Conservation (phyloP, 2,113 vertebrate species). For the Ahaetulla prasina region DNA sequence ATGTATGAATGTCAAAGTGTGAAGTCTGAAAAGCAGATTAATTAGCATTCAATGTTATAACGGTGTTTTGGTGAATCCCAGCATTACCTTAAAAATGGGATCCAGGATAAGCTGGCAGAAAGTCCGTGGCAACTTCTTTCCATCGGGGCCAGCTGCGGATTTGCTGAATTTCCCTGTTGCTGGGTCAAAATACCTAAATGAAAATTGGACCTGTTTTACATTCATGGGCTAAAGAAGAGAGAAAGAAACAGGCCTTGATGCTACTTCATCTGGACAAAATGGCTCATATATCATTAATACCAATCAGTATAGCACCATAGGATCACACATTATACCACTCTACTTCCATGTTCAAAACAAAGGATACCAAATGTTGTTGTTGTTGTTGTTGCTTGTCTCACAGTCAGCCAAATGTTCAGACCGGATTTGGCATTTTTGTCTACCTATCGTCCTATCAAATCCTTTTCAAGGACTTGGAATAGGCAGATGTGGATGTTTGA, state of each 20-base stretch:
- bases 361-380: background rate
- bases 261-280: background rate
- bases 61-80: background rate
- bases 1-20: background rate
- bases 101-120: conserved; percentile 63
- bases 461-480: background rate
- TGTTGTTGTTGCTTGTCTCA: no score
- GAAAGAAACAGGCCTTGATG: background rate
- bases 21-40: background rate
- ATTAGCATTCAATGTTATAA: background rate
- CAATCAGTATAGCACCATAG: no score
- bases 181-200: conserved; percentile 57
- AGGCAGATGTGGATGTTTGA: background rate
- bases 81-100: conserved; percentile 59
- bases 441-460: background rate
- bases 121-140: conserved; percentile 62
- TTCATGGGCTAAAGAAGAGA: background rate
- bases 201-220: conserved; percentile 10
- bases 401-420: background rate
- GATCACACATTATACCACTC: background rate
- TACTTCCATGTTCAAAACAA: background rate
- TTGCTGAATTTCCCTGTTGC: conserved; percentile 64
- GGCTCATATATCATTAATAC: background rate
- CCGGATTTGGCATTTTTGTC: background rate
- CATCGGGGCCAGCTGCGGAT: conserved; percentile 47